These are phyloP conservation scores for Drosophila barbarae DNA, from an alignment of 2,888 invertebrate genomes.

Conservation along the genomic window DNA sequence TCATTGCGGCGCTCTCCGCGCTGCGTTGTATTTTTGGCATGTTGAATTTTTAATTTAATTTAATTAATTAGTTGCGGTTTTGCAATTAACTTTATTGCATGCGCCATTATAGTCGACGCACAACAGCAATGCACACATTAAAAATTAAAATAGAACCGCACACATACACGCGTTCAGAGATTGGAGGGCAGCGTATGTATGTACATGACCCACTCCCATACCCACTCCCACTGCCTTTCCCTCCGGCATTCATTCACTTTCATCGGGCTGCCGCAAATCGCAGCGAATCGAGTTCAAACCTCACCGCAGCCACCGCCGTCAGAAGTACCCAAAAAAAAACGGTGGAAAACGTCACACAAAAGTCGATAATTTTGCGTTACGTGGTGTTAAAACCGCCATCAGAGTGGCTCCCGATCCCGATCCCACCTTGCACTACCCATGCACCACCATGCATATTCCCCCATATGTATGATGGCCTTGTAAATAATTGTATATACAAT, in stretches of 20 bases:
- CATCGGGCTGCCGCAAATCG: slow-evolving; percentile 49
- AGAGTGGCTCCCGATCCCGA: slow-evolving; percentile 25
- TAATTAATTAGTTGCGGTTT: slow-evolving; percentile 79
- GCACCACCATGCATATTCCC: slow-evolving; percentile 23
- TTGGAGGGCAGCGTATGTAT: slow-evolving; percentile 46
- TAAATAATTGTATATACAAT: slow-evolving; percentile 51
- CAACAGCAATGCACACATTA: slow-evolving; percentile 63
- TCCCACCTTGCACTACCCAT: neutral
- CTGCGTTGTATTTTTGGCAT: slow-evolving; percentile 66
- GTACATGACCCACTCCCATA: neutral
- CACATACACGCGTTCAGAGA: slow-evolving; percentile 56
- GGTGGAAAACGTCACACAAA: slow-evolving; percentile 60
- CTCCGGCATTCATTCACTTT: slow-evolving; percentile 38
- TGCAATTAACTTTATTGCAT: slow-evolving; percentile 79
- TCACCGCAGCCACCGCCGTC: slow-evolving; percentile 48
- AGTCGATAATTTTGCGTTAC: slow-evolving; percentile 68
- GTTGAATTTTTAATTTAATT: slow-evolving; percentile 76
- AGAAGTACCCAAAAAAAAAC: slow-evolving; percentile 38
- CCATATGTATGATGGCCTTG: slow-evolving; percentile 29
- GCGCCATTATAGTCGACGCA: slow-evolving; percentile 65
- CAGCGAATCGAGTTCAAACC: slow-evolving; percentile 55
- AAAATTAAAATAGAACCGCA: slow-evolving; percentile 67
- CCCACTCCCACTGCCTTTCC: slow-evolving; percentile 1
- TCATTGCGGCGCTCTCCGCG: slow-evolving; percentile 48
- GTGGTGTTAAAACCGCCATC: slow-evolving; percentile 67